phyloP scores from a whole-genome alignment of 2,113 vertebrate species.

The Mesoclemmys tuberculata region DNA sequence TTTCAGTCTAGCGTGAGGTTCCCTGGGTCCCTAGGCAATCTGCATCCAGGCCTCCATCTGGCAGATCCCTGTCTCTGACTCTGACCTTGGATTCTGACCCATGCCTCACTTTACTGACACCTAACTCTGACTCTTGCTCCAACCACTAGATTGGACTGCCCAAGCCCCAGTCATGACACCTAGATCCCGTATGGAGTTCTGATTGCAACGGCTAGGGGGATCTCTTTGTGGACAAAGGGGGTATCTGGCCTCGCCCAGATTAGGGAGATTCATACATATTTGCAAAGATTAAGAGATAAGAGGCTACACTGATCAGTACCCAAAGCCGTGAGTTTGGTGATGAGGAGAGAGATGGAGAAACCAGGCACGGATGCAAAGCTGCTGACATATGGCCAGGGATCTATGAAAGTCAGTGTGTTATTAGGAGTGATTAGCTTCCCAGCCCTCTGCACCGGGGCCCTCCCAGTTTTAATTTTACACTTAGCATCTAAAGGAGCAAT shows the following conservation, averaged over 20 bases:
- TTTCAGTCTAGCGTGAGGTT: neutral
- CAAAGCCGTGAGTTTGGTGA: neutral
- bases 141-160: neutral
- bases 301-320: neutral
- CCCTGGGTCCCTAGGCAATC: no score
- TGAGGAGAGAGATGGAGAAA: neutral
- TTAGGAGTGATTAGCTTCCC: constrained; percentile 44
- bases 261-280: neutral
- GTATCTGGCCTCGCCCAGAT: neutral
- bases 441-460: constrained; percentile 17
- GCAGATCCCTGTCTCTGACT: neutral
- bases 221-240: neutral
- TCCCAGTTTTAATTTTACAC: constrained; percentile 54
- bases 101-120: neutral
- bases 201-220: neutral
- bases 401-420: constrained; percentile 37
- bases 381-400: constrained; percentile 21
- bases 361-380: constrained; percentile 33
- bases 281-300: neutral
- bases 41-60: no score
- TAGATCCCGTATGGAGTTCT: neutral
- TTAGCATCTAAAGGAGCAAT: constrained; percentile 37
- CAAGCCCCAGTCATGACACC: neutral
- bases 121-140: neutral
- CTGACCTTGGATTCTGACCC: neutral